Evolutionary conservation across 2,797 vertebrate genomes (phyloP).

Genomic region (Siniperca undulata): DNA sequence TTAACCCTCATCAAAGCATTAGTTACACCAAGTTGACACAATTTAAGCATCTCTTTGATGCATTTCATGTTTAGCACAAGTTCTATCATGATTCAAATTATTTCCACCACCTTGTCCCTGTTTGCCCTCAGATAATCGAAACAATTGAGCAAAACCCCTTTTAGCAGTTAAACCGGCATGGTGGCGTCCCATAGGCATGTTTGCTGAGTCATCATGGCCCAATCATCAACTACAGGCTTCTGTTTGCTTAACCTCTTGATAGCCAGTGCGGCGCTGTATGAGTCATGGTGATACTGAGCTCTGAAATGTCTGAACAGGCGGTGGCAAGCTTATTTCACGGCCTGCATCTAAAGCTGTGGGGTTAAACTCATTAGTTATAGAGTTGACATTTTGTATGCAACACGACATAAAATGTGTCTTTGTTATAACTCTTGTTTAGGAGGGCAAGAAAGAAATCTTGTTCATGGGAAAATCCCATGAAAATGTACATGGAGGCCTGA

Average conservation of each 20-base stretch:
- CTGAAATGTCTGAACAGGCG: slow-evolving; percentile 49
- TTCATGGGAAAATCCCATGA: slow-evolving; percentile 28
- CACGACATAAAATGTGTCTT: slow-evolving; percentile 10
- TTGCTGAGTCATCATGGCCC: slow-evolving; percentile 42
- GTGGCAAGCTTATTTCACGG: slow-evolving; percentile 20
- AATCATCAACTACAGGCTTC: slow-evolving; percentile 35
- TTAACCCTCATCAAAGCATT: slow-evolving; percentile 5
- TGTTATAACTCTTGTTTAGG: slow-evolving; percentile 13
- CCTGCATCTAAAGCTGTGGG: slow-evolving; percentile 4
- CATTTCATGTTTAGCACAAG: not conserved
- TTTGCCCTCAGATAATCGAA: slow-evolving; percentile 6
- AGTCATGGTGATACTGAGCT: slow-evolving; percentile 41
- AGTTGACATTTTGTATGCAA: slow-evolving; percentile 11
- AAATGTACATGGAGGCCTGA: not conserved
- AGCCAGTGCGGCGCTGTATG: slow-evolving; percentile 15
- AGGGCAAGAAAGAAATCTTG: not conserved
- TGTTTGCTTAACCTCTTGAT: slow-evolving; percentile 48
- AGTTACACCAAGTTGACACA: not conserved
- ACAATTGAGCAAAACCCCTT: not conserved
- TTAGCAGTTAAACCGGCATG: slow-evolving; percentile 2
- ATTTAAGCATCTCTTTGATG: slow-evolving; percentile 3
- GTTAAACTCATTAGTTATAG: slow-evolving; percentile 32
- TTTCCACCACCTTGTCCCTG: not conserved
- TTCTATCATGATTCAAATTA: not conserved
- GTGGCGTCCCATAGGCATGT: slow-evolving; percentile 13